Evolutionary conservation across 92 coral and sea anemone species (phyloP).

Genomic region (Metridium senile): DNA sequence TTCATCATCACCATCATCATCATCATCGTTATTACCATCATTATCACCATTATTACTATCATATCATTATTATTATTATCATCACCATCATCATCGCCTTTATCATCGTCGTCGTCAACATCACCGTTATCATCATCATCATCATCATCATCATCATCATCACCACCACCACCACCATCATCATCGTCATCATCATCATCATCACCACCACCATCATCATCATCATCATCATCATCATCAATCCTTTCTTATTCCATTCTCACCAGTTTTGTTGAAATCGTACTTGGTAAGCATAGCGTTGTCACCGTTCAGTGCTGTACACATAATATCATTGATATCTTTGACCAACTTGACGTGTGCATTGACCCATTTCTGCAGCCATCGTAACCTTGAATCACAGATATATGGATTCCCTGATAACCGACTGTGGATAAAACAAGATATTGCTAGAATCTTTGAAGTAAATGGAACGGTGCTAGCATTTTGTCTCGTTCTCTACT

Average conservation of each 20-base stretch:
- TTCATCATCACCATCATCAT: no score
- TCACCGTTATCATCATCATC: background rate
- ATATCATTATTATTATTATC: background rate
- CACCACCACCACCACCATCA: background rate
- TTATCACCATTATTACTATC: background rate
- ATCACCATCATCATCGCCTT: background rate
- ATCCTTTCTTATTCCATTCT: background rate
- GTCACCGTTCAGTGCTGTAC: conserved; percentile 1
- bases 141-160: background rate
- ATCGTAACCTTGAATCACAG: conserved; percentile 17
- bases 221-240: background rate
- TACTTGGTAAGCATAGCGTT: conserved; percentile 8
- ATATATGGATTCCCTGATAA: conserved; percentile 30
- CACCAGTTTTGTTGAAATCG: conserved; percentile 30
- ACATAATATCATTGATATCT: conserved; percentile 19
- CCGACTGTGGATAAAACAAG: conserved; percentile 1
- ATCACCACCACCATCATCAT: background rate
- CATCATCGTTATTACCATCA: background rate
- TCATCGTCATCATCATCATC: background rate
- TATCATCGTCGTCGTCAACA: background rate
- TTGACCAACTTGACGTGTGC: background rate
- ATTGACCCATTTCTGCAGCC: conserved; percentile 34
- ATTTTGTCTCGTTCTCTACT: no score
- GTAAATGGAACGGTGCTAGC: no score
- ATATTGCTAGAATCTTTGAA: no score